Percentiles rank a stretch among this genome's conserved stretches.
phyloP scores from a whole-genome alignment of 2,113 vertebrate species.

The Cololabis saira region DNA sequence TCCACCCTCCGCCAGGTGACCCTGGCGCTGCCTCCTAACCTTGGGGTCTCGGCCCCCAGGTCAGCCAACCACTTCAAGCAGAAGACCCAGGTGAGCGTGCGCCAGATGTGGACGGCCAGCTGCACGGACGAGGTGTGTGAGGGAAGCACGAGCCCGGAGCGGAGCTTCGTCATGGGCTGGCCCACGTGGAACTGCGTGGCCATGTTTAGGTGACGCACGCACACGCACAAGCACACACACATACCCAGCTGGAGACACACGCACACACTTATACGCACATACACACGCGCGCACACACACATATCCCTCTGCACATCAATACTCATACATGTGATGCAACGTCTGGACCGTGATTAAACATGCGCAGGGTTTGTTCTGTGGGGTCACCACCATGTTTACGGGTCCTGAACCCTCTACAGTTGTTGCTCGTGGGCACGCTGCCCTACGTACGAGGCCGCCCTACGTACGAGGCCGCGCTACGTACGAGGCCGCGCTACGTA shows the following conservation, averaged over 20 bases:
- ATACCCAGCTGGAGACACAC: background rate
- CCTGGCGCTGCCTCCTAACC: background rate
- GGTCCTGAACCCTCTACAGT: too few relatives aligned
- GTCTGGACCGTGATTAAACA: too few relatives aligned
- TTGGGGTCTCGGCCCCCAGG: slow-evolving; percentile 25
- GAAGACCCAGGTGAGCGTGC: slow-evolving; percentile 85
- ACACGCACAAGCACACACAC: background rate
- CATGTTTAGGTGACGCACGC: slow-evolving; percentile 87
- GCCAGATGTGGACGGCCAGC: slow-evolving; percentile 93
- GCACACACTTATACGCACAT: background rate
- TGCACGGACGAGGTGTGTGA: slow-evolving; percentile 96
- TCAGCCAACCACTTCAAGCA: slow-evolving; percentile 86
- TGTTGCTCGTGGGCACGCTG: too few relatives aligned
- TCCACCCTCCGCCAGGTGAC: too few relatives aligned
- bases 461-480: too few relatives aligned
- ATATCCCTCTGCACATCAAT: background rate
- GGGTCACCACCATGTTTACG: too few relatives aligned
- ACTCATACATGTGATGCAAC: too few relatives aligned
- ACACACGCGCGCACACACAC: background rate
- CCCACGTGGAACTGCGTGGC: slow-evolving; percentile 94
- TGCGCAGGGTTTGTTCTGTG: too few relatives aligned
- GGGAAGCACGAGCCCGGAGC: slow-evolving; percentile 85
- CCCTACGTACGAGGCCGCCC: too few relatives aligned
- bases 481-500: too few relatives aligned
- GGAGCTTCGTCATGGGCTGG: slow-evolving; percentile 96